Percentiles rank a stretch among this genome's conserved stretches.
These are phyloP conservation scores for Rhagologus leucostigma DNA, from an alignment of 2,113 vertebrate genomes.

Conservation along the genomic window DNA sequence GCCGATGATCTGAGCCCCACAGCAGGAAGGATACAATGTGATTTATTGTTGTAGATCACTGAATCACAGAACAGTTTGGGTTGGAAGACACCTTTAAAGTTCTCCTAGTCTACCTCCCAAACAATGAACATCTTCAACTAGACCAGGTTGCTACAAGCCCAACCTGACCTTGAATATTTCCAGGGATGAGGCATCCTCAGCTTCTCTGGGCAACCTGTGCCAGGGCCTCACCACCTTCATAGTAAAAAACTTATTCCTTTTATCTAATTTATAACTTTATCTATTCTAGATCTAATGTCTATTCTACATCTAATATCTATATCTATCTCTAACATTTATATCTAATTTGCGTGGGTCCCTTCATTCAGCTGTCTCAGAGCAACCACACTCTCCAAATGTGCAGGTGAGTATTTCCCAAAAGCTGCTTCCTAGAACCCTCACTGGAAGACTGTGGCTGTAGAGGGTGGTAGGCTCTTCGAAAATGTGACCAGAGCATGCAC, in stretches of 20 bases:
- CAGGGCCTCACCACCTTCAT: background rate
- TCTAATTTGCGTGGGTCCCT: background rate
- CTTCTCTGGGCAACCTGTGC: background rate
- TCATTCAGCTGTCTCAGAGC: background rate
- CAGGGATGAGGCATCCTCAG: background rate
- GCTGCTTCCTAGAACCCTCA: background rate
- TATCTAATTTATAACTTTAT: background rate
- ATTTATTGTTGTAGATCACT: background rate
- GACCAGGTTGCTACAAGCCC: background rate
- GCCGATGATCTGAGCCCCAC: rapidly evolving
- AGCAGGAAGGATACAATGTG: background rate
- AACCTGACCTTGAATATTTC: background rate
- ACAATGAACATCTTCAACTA: background rate
- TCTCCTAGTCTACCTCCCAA: background rate
- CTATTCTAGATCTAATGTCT: background rate
- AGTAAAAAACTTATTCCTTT: background rate
- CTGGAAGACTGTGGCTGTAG: background rate
- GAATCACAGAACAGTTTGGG: background rate
- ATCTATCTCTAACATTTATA: background rate
- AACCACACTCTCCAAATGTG: background rate
- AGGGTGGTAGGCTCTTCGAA: background rate
- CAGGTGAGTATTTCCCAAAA: background rate
- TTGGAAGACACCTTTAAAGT: background rate
- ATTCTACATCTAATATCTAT: background rate
- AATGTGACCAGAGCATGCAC: background rate